A percentile compares a stretch with the other conserved stretches of the same genome.
Evolutionary conservation across 2,888 invertebrate genomes (phyloP).

Genomic region (Cephus sareptanus): DNA sequence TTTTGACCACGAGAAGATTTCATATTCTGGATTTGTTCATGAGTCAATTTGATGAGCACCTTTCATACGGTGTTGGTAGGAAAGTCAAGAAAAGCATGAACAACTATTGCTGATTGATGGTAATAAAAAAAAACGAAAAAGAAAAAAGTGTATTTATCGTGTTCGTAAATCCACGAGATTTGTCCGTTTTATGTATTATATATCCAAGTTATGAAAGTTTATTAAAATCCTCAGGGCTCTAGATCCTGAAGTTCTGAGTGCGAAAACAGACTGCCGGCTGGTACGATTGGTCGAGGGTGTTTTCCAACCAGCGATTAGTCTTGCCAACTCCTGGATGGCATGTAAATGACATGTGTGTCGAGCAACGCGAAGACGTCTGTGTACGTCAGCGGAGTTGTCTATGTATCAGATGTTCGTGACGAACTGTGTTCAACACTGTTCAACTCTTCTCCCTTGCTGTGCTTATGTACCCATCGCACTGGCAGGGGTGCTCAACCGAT

Average conservation of each 20-base stretch:
- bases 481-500: background rate
- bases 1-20: background rate
- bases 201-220: background rate
- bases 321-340: slow-evolving; percentile 17
- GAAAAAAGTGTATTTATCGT: background rate
- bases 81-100: background rate
- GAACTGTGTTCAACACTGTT: slow-evolving; percentile 5
- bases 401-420: background rate
- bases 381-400: background rate
- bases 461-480: slow-evolving; percentile 2
- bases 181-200: background rate
- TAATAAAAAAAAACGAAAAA: no score
- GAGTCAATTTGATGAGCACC: background rate
- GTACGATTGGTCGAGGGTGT: slow-evolving; percentile 21
- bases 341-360: slow-evolving; percentile 28
- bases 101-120: background rate
- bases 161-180: background rate
- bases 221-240: background rate
- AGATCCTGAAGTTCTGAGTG: background rate
- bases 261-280: slow-evolving; percentile 25
- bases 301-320: slow-evolving; percentile 28
- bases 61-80: background rate
- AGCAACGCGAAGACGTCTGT: background rate
- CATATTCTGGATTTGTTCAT: background rate
- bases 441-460: background rate